Base-by-base conservation (phyloP, 2,888 invertebrate genomes). In the Cryptocephalus primarius region DNA sequence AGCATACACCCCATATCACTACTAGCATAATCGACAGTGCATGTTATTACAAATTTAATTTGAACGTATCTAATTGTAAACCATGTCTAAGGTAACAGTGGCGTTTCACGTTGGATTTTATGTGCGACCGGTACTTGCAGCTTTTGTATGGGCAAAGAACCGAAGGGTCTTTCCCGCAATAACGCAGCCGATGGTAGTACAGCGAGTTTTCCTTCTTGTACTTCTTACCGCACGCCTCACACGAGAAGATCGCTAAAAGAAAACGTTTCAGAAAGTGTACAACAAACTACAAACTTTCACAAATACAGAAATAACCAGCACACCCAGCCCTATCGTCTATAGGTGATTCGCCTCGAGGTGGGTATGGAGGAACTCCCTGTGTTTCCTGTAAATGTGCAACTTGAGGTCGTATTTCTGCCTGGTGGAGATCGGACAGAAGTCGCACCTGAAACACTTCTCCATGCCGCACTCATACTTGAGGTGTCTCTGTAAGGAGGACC, bases 111-210 rank as follows among this genome's bases (percentile, higher is more conserved):
- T 88, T 87, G 57, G 87, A 86, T 46, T 86, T 76, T 66, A 87
- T 85, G 63, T 87, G 84, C 53, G 87, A 86, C 60, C 84, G 79
- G 68, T 88, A 88, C 53, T 80, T 79, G 67, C 87, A 88, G 66
- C 83, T 80, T n/a, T 86, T 85, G 61, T 87, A 41, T 43, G 84
- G 77, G 63, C 88, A 88, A 42, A 83, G 78, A 32, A 55, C 50
- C 36, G 48, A 46, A 9, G 47, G 47, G 8, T 43, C 43, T 32
- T 51, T 55, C 6, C 52, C 52, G 45, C 59, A 59, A 33, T 56
- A 54, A 42, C 56, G 54, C 31, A 52, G 52, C 12, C 48, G 40
- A 39, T 59, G 59, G 22, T 49, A 45, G 12, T 47, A 36, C n/a
- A 55, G 45, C 22, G 22, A 22, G 22, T 22, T 22, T 6, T 22